Base-by-base conservation (phyloP, 64 coral and sea anemone genomes). In the Stylophora pistillata region DNA sequence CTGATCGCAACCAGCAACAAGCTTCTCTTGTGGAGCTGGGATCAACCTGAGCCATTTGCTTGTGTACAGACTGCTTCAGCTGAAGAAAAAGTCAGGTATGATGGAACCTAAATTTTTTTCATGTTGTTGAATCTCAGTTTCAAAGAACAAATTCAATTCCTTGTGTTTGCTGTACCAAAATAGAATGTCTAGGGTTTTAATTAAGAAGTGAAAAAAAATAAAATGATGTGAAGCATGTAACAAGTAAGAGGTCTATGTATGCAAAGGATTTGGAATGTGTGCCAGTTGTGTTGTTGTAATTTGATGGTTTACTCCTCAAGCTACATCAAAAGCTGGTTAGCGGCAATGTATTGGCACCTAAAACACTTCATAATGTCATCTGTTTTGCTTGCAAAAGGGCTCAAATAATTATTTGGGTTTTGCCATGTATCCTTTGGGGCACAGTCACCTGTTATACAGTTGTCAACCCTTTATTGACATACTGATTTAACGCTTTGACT, bases 1-100 rank as follows among this genome's bases (percentile, higher is more conserved):
- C 55, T 99, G 9, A 85, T 99, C 60, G 93, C 97, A 34, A 99
- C 96, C 10, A 81, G 81, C 15, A 99, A 92, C 77, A 92, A 99
- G 55, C 76, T 99, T 3, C 85, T 87, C 13, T 90, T 93, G 37
- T 99, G 96, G 96, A 75, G 85, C 29, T 99, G 96, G 96, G 86
- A 99, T 41, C 87, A 88, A 15, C 81, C 81, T 1, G 62, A 81
- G 53, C 96, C 96, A 18, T 95, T 95, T 86, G 90, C 90, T 37
- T 92, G 87, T 27, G 52, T 95, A 25, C 74, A 95, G 63, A 95
- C 97, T 73, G 79, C 90, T 28, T 93, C 87, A 28, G 0, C 57
- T 5, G 89, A 93, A 32, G 93, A 99, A 65, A 99, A 95, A 95
- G 89, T 99, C 31, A 86, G 97, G 90, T 93, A 81, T 4, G 72